Evolutionary conservation across 2,888 invertebrate species (phyloP).

Genomic region (Spicauda simplicius): DNA sequence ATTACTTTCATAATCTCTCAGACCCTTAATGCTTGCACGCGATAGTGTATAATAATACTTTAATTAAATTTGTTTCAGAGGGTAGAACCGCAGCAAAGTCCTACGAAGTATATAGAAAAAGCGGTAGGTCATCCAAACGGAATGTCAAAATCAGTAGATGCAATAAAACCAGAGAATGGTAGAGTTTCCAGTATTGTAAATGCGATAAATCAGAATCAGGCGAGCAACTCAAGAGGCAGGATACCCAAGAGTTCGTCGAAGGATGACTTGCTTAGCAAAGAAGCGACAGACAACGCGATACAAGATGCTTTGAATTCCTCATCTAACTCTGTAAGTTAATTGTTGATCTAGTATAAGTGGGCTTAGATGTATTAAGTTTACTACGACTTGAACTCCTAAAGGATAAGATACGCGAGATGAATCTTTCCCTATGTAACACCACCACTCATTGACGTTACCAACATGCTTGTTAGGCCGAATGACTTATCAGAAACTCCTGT

Average conservation of each 20-base stretch:
- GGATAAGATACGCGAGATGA: too few species aligned
- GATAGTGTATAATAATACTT: not conserved
- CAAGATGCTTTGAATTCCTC: constrained; percentile 78
- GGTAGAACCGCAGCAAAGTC: constrained; percentile 78
- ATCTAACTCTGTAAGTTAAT: constrained; percentile 70
- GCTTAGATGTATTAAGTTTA: too few species aligned
- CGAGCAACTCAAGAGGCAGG: constrained; percentile 58
- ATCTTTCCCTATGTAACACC: too few species aligned
- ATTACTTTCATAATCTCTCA: constrained; percentile 6
- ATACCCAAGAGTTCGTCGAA: constrained; percentile 78
- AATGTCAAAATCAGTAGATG: constrained; percentile 48
- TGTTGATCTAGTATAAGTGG: too few species aligned
- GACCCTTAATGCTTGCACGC: not conserved
- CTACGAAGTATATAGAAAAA: constrained; percentile 73
- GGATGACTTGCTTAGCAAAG: constrained; percentile 70
- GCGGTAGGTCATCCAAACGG: constrained; percentile 64
- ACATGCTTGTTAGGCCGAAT: too few species aligned
- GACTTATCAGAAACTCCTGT: too few species aligned
- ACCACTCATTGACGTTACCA: too few species aligned
- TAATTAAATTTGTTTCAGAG: constrained; percentile 54
- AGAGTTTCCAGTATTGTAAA: constrained; percentile 77
- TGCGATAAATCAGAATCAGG: constrained; percentile 67
- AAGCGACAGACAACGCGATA: constrained; percentile 63
- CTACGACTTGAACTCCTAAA: too few species aligned
- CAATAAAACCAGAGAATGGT: constrained; percentile 61